Percentiles rank a stretch among this genome's conserved stretches.
These are phyloP conservation scores for Pyrrhosoma nymphula DNA, from an alignment of 2,888 invertebrate genomes.

Conservation along the genomic window DNA sequence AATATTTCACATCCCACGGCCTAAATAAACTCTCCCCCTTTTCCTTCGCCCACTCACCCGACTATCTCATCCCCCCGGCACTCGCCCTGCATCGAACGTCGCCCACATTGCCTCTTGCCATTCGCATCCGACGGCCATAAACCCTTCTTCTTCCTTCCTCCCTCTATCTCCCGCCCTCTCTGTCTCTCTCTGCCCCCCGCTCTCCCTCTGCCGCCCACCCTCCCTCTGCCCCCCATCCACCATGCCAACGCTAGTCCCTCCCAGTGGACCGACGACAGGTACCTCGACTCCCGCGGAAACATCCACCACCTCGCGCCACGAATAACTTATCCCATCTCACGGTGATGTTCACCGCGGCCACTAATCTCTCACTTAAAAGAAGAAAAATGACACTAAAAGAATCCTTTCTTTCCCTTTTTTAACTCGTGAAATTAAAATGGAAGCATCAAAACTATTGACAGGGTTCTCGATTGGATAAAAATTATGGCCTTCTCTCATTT, in stretches of 20 bases:
- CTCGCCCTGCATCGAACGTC: not conserved
- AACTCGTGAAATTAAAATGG: not conserved
- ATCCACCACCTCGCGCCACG: not conserved
- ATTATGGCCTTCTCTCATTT: no score
- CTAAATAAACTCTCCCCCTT: not conserved
- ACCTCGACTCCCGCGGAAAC: not conserved
- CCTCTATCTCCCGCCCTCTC: not conserved
- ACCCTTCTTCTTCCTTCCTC: not conserved
- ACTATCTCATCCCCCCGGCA: not conserved
- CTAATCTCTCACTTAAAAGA: not conserved
- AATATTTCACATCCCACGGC: no score
- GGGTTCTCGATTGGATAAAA: no score
- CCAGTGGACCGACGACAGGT: constrained; percentile 15
- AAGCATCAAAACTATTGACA: not conserved
- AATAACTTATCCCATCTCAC: not conserved
- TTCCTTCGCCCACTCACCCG: not conserved
- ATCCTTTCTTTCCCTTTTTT: not conserved
- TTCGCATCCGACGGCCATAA: not conserved
- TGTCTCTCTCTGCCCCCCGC: no score
- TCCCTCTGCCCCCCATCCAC: no score
- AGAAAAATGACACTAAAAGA: not conserved
- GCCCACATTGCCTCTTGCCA: not conserved
- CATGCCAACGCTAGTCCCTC: no score
- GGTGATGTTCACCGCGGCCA: not conserved
- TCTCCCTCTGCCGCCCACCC: no score